phyloP scores from a whole-genome alignment of 2,888 invertebrate species.

The Nebria salina region DNA sequence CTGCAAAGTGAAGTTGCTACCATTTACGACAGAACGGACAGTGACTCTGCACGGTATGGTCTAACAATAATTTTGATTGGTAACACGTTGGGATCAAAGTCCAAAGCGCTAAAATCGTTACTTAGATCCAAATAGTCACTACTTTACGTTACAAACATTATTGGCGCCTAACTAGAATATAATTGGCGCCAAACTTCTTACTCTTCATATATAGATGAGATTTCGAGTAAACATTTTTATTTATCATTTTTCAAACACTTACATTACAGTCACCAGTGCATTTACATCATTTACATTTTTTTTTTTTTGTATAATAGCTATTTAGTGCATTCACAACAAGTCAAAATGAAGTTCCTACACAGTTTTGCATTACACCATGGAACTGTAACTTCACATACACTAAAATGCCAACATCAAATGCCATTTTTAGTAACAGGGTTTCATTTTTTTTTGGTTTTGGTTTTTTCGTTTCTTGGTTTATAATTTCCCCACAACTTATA shows the following conservation, averaged over 20 bases:
- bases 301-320: background rate
- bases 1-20: too few relatives aligned
- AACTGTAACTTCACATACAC: background rate
- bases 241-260: conserved; percentile 6
- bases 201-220: background rate
- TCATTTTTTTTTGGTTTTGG: background rate
- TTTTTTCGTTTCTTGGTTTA: background rate
- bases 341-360: conserved; percentile 2
- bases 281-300: conserved; percentile 14
- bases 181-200: background rate
- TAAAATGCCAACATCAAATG: conserved; percentile 2
- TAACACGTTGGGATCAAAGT: background rate
- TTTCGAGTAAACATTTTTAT: conserved; percentile 27
- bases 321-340: conserved; percentile 25
- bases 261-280: conserved; percentile 28
- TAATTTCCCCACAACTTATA: conserved; percentile 22
- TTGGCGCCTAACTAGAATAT: too few relatives aligned
- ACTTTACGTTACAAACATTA: too few relatives aligned
- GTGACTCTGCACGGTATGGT: background rate
- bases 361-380: background rate
- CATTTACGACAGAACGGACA: too few relatives aligned
- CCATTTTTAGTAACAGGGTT: background rate
- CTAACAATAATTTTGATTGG: background rate
- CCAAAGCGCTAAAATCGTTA: background rate
- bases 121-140: background rate